A percentile compares a stretch with the other conserved stretches of the same genome.
These are phyloP conservation scores for Myripristis jacobus DNA, from an alignment of 2,797 vertebrate species.

Conservation along the genomic window DNA sequence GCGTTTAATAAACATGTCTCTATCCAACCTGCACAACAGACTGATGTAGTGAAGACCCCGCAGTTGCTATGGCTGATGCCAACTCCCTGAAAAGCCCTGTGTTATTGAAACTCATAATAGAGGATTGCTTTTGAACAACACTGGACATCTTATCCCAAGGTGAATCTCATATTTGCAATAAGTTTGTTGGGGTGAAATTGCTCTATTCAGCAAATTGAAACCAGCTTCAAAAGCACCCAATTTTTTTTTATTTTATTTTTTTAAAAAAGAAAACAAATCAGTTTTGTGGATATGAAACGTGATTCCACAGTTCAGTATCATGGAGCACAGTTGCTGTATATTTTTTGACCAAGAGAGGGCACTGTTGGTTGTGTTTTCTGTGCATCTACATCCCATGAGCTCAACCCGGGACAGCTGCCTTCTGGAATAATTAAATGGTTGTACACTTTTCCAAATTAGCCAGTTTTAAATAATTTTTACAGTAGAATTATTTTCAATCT, in stretches of 20 bases:
- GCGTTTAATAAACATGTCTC: slow-evolving; percentile 73
- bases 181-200: not conserved
- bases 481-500: not conserved
- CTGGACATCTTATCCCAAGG: not conserved
- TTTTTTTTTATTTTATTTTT: no score
- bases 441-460: slow-evolving; percentile 26
- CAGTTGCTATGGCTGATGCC: slow-evolving; percentile 33
- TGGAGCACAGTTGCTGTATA: slow-evolving; percentile 31
- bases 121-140: not conserved
- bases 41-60: slow-evolving; percentile 52
- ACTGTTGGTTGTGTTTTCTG: slow-evolving; percentile 74
- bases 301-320: not conserved
- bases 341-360: slow-evolving; percentile 70
- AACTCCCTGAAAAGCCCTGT: slow-evolving; percentile 23
- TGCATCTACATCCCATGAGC: no score
- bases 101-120: slow-evolving; percentile 5
- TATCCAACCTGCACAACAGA: slow-evolving; percentile 47
- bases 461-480: slow-evolving; percentile 28
- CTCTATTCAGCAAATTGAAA: not conserved
- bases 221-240: not conserved
- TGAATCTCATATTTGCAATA: not conserved
- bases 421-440: not conserved
- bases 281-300: not conserved
- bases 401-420: not conserved
- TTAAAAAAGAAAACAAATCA: not conserved